Base-by-base conservation (phyloP, 2,888 invertebrate species). In the Erebia palarica region DNA sequence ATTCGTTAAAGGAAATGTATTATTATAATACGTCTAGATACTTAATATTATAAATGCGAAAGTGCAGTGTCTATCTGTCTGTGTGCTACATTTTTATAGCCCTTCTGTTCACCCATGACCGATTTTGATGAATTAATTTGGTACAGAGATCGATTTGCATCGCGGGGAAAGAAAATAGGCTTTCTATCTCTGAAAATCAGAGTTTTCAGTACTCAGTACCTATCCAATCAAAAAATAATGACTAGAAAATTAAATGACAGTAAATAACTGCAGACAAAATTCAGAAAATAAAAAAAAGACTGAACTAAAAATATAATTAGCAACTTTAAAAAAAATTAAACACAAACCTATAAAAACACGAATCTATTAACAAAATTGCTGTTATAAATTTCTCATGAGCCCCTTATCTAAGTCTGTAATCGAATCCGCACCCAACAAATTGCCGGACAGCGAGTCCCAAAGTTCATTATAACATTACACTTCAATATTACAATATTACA, bases 381-480 rank as follows among this genome's bases (percentile, higher is more conserved):
- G 44, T 21, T 42, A 63, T 61, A 61, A 63, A 51, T 18, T 57
- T 61, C 47, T 65, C 58, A 67, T 49, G 49, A 61, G 61, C 18
- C 27, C 66, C 59, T 69, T 74, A 74, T 76, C 73, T 72, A 42
- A 59, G 60, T 58, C 61, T 59, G 74, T 73, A 74, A 76, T 75
- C 70, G 49, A 72, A 76, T 73, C 68, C 68, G 64, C 70, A 66
- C 69, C 61, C 60, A 67, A 68, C 69, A 71, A 74, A 72, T 72
- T 72, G 74, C 67, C 68, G 74, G 58, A 71, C 72, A 65, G 42
- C 65, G 66, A 75, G 69, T 69, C 69, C 64, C 65, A 65, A 73
- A 73, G 64, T 73, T 69, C 71, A 73, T 75, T 75, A 75, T 36
- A 74, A 72, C 70, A 77, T 76, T 75, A 75, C 73, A 71, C 72